A percentile compares a stretch with the other conserved stretches of the same genome.
Conservation (phyloP, 2,888 invertebrate genomes). For the Diadromus collaris region DNA sequence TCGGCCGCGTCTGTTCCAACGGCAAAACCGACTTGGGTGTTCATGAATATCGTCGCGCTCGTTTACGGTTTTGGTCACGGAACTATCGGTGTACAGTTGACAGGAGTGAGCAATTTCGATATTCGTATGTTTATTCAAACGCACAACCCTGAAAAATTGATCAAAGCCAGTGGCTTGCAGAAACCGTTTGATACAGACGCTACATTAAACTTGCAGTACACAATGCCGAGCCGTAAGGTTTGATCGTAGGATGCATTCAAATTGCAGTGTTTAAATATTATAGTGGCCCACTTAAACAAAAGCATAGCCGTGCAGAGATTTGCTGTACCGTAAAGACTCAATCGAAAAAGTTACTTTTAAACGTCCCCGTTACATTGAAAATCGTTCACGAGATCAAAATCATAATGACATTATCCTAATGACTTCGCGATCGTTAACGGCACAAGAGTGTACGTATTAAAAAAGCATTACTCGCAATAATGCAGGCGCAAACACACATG, state of each 20-base stretch:
- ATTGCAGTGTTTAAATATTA: neutral
- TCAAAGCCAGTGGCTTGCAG: slow-evolving; percentile 9
- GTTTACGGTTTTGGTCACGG: neutral
- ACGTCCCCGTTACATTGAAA: neutral
- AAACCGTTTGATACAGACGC: neutral
- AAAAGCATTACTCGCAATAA: slow-evolving; percentile 8
- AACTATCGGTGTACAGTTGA: neutral
- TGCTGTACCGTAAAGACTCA: neutral
- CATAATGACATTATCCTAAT: slow-evolving; percentile 3
- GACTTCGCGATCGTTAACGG: neutral
- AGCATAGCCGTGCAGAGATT: neutral
- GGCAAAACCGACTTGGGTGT: too few species aligned
- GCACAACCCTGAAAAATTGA: neutral
- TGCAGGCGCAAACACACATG: neutral
- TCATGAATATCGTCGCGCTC: neutral
- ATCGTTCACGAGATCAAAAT: neutral
- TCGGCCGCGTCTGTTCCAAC: too few species aligned
- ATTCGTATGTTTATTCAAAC: neutral
- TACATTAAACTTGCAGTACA: neutral
- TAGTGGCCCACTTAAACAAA: too few species aligned
- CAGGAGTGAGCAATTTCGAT: neutral
- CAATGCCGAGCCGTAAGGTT: neutral
- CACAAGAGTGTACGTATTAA: neutral
- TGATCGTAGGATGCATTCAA: slow-evolving; percentile 7
- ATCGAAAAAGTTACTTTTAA: neutral